A percentile compares a stretch with the other conserved stretches of the same genome.
Evolutionary conservation across 2,888 invertebrate species (phyloP).

Genomic region (Omphaloscelis lunosa): DNA sequence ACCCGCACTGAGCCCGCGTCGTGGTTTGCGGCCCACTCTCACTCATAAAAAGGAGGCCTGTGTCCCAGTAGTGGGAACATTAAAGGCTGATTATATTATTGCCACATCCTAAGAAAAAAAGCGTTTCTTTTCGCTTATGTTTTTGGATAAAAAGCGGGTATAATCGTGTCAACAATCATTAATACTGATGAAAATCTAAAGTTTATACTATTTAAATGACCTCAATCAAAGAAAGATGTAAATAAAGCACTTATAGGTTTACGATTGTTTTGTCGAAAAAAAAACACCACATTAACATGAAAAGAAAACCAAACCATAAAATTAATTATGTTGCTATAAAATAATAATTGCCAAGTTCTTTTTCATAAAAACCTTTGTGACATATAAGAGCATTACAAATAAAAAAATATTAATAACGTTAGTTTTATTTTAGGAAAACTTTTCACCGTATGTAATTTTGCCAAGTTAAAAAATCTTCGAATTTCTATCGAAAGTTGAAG

Average conservation of each 20-base stretch:
- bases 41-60: no score
- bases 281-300: not conserved
- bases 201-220: not conserved
- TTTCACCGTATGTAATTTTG: not conserved
- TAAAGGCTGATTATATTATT: no score
- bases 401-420: not conserved
- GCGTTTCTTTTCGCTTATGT: not conserved
- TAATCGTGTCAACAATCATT: not conserved
- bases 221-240: slow-evolving; percentile 7
- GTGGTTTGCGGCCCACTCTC: no score
- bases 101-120: not conserved
- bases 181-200: not conserved
- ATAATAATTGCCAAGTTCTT: not conserved
- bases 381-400: not conserved
- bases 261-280: not conserved
- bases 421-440: not conserved
- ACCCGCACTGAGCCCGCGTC: no score
- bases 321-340: slow-evolving; percentile 19
- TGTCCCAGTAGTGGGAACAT: no score
- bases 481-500: slow-evolving; percentile 21
- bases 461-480: not conserved
- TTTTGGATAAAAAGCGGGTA: not conserved
- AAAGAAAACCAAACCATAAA: slow-evolving; percentile 16
- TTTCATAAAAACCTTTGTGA: slow-evolving; percentile 7
- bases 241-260: no score